Conservation (phyloP, 2,797 vertebrate genomes). For the Micropoecilia bifurca region DNA sequence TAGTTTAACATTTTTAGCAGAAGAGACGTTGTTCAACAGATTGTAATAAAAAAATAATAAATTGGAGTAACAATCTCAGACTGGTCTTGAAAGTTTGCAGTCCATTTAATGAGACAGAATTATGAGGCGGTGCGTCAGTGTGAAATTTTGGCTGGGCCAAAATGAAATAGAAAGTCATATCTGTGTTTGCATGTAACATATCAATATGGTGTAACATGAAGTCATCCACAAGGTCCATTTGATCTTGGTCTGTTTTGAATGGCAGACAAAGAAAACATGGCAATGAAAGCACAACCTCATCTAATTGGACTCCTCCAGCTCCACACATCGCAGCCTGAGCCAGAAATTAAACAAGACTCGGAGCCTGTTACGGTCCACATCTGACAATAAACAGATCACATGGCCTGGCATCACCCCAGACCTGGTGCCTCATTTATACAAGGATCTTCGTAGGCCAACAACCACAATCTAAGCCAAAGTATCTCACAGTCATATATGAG, state of each 20-base stretch:
- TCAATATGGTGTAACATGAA: conserved; percentile 25
- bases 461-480: conserved; percentile 43
- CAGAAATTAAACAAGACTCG: conserved; percentile 58
- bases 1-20: not conserved
- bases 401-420: conserved; percentile 61
- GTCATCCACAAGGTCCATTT: conserved; percentile 49
- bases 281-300: conserved; percentile 48
- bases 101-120: conserved; percentile 22
- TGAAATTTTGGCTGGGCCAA: not conserved
- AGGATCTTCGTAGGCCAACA: conserved; percentile 51
- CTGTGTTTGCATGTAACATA: conserved; percentile 17
- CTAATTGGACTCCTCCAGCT: conserved; percentile 49
- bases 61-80: not conserved
- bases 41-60: not conserved
- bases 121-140: not conserved
- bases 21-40: not conserved
- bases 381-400: conserved; percentile 72
- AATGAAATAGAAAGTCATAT: conserved; percentile 26
- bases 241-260: conserved; percentile 35
- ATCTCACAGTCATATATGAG: conserved; percentile 42
- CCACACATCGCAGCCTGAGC: conserved; percentile 37
- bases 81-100: conserved; percentile 4
- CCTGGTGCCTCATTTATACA: conserved; percentile 61
- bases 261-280: conserved; percentile 38
- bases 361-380: conserved; percentile 44